These are phyloP conservation scores for Pissodes strobi DNA, from an alignment of 1,140 invertebrate species.

Conservation along the genomic window DNA sequence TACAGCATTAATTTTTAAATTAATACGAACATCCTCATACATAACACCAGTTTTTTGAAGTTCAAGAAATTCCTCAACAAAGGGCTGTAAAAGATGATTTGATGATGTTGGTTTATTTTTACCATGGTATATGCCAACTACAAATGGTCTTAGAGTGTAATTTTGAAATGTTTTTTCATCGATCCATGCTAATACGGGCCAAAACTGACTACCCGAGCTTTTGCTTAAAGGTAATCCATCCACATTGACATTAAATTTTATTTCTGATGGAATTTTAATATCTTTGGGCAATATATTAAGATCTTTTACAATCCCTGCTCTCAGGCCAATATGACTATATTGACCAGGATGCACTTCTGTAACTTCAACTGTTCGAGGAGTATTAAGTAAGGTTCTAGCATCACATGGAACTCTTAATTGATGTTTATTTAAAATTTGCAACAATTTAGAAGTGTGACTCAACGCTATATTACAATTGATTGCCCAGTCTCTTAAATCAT, in stretches of 20 bases:
- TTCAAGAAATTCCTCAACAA: conserved; percentile 19
- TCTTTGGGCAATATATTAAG: neutral
- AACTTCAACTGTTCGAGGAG: neutral
- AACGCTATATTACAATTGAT: neutral
- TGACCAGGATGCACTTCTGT: neutral
- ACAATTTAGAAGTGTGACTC: no score
- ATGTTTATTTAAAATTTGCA: neutral
- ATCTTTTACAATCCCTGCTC: neutral
- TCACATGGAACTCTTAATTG: neutral
- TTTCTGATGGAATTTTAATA: neutral
- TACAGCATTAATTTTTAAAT: neutral
- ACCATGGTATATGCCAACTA: conserved; percentile 11
- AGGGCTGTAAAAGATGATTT: conserved; percentile 8
- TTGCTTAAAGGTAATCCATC: conserved; percentile 19
- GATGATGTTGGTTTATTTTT: conserved; percentile 1
- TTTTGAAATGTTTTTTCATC: neutral
- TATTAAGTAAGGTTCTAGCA: neutral
- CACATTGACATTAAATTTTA: conserved; percentile 3
- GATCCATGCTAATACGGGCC: conserved; percentile 9
- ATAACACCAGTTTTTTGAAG: conserved; percentile 4
- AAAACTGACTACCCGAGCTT: conserved; percentile 15
- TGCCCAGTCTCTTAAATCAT: neutral
- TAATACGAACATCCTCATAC: neutral
- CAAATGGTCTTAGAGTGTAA: neutral
- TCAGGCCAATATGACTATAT: neutral